Evolutionary conservation across 2,113 vertebrate species (phyloP), one percentile per base, ranked within the genome.

Genomic region (Oreotrochilus melanogaster): DNA sequence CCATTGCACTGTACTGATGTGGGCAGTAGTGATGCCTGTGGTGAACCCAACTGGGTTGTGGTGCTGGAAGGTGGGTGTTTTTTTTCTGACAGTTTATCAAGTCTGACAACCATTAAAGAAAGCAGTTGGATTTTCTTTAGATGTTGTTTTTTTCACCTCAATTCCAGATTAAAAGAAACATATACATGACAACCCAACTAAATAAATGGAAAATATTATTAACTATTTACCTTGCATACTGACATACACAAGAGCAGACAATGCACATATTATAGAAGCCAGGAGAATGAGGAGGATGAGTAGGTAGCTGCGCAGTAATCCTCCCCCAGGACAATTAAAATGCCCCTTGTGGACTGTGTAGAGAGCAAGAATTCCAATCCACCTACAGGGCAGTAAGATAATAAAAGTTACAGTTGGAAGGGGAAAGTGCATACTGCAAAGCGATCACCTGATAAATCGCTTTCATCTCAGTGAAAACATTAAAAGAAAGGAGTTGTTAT

Each of bases 191-290:
- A 28, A 56, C 15, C 19, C 13, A 48, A 47, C 28, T 4, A 69
- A 17, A 45, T 3, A 74, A 50, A 27, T 8, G 28, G 7, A 31
- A 50, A 27, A 6, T 9, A 35, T 4, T 6, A 47, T 30, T 22
- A 64, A 33, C 18, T 35, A 50, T 75, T 96, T 97, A 99, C 99
- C 99, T 98, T 98, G 99, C 97, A 99, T 99, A 84, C 99, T 99
- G 97, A 99, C 12, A 16, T 98, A 99, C 2, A 99, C 98, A 17
- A 99, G 98, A 10, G 98, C 98, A n/a, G 95, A 97, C 1, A 99
- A 76, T 0, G 94, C 97, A 28, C 99, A 94, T 87, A 99, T 99
- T 61, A 99, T 98, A n/a, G 98, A 80, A 1, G 97, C 98, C 78
- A 99, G 96, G 45, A 99, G 97, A 7, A 98, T 18, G 7, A 99